Conservation (phyloP, 2,113 vertebrate genomes). For the Podarcis raffonei region DNA sequence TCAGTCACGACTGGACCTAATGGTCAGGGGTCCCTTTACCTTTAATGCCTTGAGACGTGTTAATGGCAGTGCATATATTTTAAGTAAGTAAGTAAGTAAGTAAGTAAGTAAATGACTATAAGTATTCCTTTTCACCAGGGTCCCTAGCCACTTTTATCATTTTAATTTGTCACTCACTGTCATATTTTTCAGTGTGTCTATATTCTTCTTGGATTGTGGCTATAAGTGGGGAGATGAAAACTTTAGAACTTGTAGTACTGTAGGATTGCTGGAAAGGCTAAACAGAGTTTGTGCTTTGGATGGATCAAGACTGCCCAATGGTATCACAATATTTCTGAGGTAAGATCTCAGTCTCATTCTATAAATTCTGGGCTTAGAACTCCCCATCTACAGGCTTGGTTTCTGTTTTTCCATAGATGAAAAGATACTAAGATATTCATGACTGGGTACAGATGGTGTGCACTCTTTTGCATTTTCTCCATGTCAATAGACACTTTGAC, state of each 20-base stretch:
- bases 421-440: conserved; percentile 1
- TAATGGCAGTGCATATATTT: no score
- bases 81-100: no score
- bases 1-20: no score
- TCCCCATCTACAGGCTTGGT: background rate
- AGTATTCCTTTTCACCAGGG: no score
- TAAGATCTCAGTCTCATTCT: background rate
- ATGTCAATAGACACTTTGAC: conserved; percentile 22
- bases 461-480: conserved; percentile 3
- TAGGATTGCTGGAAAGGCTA: background rate
- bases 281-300: background rate
- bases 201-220: background rate
- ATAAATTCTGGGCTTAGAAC: background rate
- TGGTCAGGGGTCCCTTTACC: no score
- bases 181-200: background rate
- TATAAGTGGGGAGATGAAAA: background rate
- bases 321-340: background rate
- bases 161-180: background rate
- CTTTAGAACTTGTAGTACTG: no score
- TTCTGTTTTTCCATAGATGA: background rate
- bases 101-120: no score
- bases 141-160: background rate
- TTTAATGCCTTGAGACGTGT: no score
- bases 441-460: background rate
- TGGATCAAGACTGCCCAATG: background rate